These are phyloP conservation scores for Crotalus horridus DNA, from an alignment of 2,113 vertebrate species.

Conservation along the genomic window DNA sequence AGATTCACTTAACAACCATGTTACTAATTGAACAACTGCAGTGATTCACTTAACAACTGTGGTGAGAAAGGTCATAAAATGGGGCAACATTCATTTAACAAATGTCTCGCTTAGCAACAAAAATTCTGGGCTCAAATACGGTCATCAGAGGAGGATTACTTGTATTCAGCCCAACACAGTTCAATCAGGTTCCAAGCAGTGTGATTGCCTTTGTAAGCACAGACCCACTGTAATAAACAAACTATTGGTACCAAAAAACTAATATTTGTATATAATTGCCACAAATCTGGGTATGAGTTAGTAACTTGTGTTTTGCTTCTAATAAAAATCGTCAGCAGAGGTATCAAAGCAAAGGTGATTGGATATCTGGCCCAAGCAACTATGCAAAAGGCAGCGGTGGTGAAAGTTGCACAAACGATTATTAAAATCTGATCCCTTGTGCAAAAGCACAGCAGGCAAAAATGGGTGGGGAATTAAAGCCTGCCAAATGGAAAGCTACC, in stretches of 20 bases:
- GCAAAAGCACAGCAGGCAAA: conserved; percentile 52
- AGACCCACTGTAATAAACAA: accelerated
- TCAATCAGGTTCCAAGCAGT: not conserved
- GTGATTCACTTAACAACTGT: not conserved
- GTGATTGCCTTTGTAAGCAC: not conserved
- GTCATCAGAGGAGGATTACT: not conserved
- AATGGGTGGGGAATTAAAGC: conserved; percentile 12
- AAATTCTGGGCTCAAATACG: not conserved
- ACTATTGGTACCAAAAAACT: not conserved
- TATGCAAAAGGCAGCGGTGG: not conserved
- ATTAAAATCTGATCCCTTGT: conserved; percentile 38
- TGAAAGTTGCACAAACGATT: conserved; percentile 44
- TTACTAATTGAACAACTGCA: not conserved
- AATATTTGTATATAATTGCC: not conserved
- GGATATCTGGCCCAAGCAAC: not conserved
- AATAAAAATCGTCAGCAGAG: not conserved
- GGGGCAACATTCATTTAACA: not conserved
- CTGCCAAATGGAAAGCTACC: conserved; percentile 56
- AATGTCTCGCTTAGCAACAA: not conserved
- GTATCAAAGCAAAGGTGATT: not conserved
- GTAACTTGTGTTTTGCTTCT: not conserved
- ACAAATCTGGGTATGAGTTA: not conserved
- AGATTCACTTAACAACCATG: not conserved
- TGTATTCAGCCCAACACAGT: not conserved
- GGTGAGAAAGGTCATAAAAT: not conserved